Base-by-base conservation (phyloP, 2,113 vertebrate species). In the Carassius gibelio region DNA sequence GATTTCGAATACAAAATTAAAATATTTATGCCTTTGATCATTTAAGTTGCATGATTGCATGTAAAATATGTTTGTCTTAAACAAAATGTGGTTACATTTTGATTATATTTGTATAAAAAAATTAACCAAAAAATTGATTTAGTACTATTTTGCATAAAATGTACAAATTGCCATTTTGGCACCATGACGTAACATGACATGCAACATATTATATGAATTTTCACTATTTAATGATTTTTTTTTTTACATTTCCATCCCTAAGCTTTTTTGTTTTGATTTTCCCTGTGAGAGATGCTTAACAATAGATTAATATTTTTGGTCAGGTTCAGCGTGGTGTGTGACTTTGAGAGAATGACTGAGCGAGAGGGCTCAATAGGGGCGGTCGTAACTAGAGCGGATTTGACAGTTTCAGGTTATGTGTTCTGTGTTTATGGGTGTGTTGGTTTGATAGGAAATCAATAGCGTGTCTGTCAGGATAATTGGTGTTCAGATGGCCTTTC, bases 351-450 rank as follows among this genome's bases (percentile, higher is more conserved):
- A 80, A 71, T 83, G 82, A 82, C 85, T 78, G 88, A 71, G 66
- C 50, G 17, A 71, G 64, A 52, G 79, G 59, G 74, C 81, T 80
- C 85, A 87, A 81, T 36, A 38, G 57, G 87, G 79, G 83, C 88
- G 50, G 85, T 84, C 83, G 81, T 89, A 89, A 86, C 82, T 85
- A 85, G 85, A 88, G 85, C 87, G 82, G 87, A 88, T 89, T 86
- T 88, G 88, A 89, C 88, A 88, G 82, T 86, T 89, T 89, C 88
- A 89, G 87, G 87, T 89, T 88, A 88, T 89, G 87, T 89, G 88
- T 89, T 86, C 85, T 89, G 85, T 89, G 88, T 89, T 89, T 88
- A 89, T 88, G 88, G 87, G 83, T 88, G 88, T 89, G 88, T 89
- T 84, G 85, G 84, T 85, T 87, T 89, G 88, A 89, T 89, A 88